Evolutionary conservation across 2,797 vertebrate species (phyloP).

Genomic region (Aplochiton taeniatus): DNA sequence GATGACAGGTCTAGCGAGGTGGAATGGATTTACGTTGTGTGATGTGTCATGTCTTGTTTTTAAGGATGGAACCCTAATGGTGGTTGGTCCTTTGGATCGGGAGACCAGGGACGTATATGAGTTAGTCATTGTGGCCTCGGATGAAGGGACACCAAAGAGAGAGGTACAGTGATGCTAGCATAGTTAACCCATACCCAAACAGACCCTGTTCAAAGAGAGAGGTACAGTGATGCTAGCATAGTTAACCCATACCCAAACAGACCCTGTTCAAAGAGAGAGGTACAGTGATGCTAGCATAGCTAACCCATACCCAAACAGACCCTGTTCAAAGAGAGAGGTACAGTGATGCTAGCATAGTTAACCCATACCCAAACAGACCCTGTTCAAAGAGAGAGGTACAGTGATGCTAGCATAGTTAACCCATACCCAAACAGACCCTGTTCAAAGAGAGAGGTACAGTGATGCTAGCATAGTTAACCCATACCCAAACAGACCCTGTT

Average conservation of each 20-base stretch:
- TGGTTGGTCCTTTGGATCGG: conserved; percentile 69
- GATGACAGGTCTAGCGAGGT: not conserved
- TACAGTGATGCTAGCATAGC: conserved; percentile 36
- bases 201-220: conserved; percentile 48
- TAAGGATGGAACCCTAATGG: conserved; percentile 74
- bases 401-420: not conserved
- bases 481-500: too few species aligned
- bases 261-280: conserved; percentile 75
- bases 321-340: conserved; percentile 77
- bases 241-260: too few species aligned
- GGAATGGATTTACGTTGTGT: too few species aligned
- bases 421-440: too few species aligned
- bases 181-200: not conserved
- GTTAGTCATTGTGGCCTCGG: conserved; percentile 70
- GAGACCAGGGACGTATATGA: conserved; percentile 71
- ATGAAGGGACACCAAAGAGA: conserved; percentile 70
- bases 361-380: too few species aligned
- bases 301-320: too few species aligned
- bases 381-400: conserved; percentile 75
- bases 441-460: conserved; percentile 73
- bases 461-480: not conserved
- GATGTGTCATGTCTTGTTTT: conserved; percentile 17
- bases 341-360: not conserved
- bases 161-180: conserved; percentile 59
- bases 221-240: conserved; percentile 51